Percentiles rank a stretch among this genome's conserved stretches.
phyloP scores from a whole-genome alignment of 2,797 vertebrate species.

The Tenualosa thibaudeaui region DNA sequence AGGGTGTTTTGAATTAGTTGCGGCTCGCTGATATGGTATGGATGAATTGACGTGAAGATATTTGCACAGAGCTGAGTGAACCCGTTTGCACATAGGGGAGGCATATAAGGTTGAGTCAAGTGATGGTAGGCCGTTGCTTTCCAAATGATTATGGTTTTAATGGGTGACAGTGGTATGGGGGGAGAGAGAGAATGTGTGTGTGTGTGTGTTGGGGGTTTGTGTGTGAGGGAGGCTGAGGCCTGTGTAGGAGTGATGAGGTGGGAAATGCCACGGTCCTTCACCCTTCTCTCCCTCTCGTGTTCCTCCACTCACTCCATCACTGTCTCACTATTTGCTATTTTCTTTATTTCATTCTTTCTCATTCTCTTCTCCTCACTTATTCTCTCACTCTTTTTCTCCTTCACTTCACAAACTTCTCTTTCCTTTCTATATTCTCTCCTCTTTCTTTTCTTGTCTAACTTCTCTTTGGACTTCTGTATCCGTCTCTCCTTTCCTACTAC shows the following conservation, averaged over 20 bases:
- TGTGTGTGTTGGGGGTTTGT: background rate
- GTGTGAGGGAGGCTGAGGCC: background rate
- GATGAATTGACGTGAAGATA: too few relatives aligned
- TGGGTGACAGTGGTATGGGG: background rate
- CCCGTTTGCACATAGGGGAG: too few relatives aligned
- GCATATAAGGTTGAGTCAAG: too few relatives aligned
- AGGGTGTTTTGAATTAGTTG: background rate
- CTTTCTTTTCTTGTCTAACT: background rate
- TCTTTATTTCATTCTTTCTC: background rate
- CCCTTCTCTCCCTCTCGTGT: background rate
- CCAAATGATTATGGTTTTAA: background rate
- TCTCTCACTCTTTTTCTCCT: background rate
- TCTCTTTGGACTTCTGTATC: background rate
- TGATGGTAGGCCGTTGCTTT: background rate
- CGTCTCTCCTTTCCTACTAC: background rate
- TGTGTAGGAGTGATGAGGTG: constrained; percentile 22
- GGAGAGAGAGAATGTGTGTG: background rate
- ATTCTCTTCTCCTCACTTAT: background rate
- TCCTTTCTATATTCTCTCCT: background rate
- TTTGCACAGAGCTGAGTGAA: too few relatives aligned
- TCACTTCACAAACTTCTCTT: background rate
- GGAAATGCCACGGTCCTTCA: background rate
- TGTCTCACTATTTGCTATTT: background rate
- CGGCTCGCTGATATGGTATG: too few relatives aligned
- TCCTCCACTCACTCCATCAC: constrained; percentile 2